Evolutionary conservation across 1,140 invertebrate species (phyloP).

Genomic region (Vanessa tameamea): DNA sequence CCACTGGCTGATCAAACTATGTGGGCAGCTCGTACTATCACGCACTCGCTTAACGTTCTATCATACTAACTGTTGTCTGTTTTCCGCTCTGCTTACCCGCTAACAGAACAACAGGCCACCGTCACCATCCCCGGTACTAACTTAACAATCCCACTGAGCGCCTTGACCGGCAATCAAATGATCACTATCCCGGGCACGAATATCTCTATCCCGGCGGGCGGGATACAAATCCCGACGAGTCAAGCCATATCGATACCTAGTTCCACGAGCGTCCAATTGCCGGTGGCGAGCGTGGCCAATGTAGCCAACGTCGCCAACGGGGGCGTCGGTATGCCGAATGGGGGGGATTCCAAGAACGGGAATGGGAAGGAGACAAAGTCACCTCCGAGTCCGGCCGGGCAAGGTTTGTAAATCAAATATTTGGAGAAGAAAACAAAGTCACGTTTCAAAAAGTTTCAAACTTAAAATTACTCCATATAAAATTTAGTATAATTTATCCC

Average conservation of each 20-base stretch:
- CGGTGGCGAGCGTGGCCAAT: slow-evolving; percentile 42
- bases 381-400: slow-evolving; percentile 42
- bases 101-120: slow-evolving; percentile 79
- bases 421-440: neutral
- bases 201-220: slow-evolving; percentile 77
- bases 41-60: slow-evolving; percentile 54
- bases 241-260: slow-evolving; percentile 56
- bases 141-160: slow-evolving; percentile 81
- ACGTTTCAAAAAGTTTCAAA: neutral
- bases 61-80: slow-evolving; percentile 61
- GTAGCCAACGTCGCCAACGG: slow-evolving; percentile 34
- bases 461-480: neutral
- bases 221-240: slow-evolving; percentile 60
- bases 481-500: slow-evolving; percentile 9
- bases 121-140: slow-evolving; percentile 82
- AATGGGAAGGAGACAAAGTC: slow-evolving; percentile 48
- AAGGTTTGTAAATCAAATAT: slow-evolving; percentile 53
- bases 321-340: slow-evolving; percentile 25
- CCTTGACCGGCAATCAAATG: slow-evolving; percentile 64
- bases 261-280: slow-evolving; percentile 45
- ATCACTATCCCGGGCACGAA: slow-evolving; percentile 80
- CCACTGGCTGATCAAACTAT: slow-evolving; percentile 15
- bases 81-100: slow-evolving; percentile 47
- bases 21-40: slow-evolving; percentile 15
- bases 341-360: slow-evolving; percentile 38